phyloP scores from a whole-genome alignment of 2,888 invertebrate species.

The Neria commutata region DNA sequence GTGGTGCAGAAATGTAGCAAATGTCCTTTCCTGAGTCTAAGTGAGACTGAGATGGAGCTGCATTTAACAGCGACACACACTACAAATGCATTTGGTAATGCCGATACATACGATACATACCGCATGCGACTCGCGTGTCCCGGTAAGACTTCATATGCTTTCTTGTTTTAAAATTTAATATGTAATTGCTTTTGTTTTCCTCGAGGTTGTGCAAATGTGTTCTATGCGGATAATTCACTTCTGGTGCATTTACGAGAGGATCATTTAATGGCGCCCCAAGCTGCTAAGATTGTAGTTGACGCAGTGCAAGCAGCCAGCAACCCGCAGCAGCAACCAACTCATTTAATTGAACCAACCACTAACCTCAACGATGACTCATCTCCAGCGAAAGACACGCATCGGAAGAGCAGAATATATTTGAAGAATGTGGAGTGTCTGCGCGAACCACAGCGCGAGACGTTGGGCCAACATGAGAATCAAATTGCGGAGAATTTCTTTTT shows the following conservation, averaged over 20 bases:
- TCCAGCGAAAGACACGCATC: slow-evolving; percentile 29
- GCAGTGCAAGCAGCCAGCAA: slow-evolving; percentile 4
- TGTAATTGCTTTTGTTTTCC: background rate
- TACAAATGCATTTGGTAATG: slow-evolving; percentile 30
- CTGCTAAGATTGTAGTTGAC: slow-evolving; percentile 66
- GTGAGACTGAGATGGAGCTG: slow-evolving; percentile 34
- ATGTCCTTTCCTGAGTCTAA: slow-evolving; percentile 54
- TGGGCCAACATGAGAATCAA: slow-evolving; percentile 21
- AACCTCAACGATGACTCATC: background rate
- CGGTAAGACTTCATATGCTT: no score
- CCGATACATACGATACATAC: slow-evolving; percentile 40
- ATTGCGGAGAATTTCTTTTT: slow-evolving; percentile 8
- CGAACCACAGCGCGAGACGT: slow-evolving; percentile 46
- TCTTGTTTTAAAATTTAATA: background rate
- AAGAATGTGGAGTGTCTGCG: slow-evolving; percentile 59
- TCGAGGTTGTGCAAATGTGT: slow-evolving; percentile 68
- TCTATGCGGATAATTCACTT: slow-evolving; percentile 69
- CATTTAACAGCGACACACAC: slow-evolving; percentile 36
- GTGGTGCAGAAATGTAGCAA: slow-evolving; percentile 46
- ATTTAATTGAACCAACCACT: background rate
- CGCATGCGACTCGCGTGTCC: slow-evolving; percentile 67
- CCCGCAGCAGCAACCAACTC: background rate
- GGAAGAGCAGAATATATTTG: slow-evolving; percentile 56
- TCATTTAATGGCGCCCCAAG: slow-evolving; percentile 70
- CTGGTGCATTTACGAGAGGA: slow-evolving; percentile 71